Conservation (phyloP, 2,797 vertebrate species). For the Poliocrania exsul region DNA sequence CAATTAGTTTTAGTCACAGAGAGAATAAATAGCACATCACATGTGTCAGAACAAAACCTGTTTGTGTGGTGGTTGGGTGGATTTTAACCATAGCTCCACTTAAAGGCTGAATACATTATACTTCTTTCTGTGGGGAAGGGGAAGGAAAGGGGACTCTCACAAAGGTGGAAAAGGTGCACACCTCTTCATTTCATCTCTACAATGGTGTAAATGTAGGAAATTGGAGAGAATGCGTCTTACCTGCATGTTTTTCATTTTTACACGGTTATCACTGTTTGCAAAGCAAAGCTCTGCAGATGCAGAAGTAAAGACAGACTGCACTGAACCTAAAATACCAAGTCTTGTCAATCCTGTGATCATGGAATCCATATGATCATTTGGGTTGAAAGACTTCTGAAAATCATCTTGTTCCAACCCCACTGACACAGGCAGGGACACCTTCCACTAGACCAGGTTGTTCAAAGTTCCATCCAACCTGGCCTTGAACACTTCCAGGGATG, state of each 20-base stretch:
- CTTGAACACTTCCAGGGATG: not conserved
- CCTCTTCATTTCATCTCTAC: not conserved
- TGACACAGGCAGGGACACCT: not conserved
- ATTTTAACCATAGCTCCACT: slow-evolving; percentile 26
- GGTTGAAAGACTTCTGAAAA: not conserved
- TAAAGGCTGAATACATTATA: not conserved
- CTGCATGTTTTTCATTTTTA: not conserved
- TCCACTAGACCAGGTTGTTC: not conserved
- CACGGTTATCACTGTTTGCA: not conserved
- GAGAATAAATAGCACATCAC: slow-evolving; percentile 25
- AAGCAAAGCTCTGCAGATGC: not conserved
- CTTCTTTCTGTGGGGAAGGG: not conserved
- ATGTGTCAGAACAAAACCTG: not conserved
- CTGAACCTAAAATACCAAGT: not conserved
- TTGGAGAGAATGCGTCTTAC: not conserved
- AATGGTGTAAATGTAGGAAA: not conserved
- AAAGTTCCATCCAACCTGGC: not conserved
- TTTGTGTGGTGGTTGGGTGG: not conserved
- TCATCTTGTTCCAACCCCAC: not conserved
- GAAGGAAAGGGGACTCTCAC: not conserved
- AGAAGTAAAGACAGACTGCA: not conserved
- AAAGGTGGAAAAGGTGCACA: not conserved
- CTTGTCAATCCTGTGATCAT: not conserved
- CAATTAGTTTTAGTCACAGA: slow-evolving; percentile 52
- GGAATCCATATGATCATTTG: not conserved